Evolutionary conservation across 2,888 invertebrate genomes (phyloP).

Genomic region (Drosophila nr. fundita): DNA sequence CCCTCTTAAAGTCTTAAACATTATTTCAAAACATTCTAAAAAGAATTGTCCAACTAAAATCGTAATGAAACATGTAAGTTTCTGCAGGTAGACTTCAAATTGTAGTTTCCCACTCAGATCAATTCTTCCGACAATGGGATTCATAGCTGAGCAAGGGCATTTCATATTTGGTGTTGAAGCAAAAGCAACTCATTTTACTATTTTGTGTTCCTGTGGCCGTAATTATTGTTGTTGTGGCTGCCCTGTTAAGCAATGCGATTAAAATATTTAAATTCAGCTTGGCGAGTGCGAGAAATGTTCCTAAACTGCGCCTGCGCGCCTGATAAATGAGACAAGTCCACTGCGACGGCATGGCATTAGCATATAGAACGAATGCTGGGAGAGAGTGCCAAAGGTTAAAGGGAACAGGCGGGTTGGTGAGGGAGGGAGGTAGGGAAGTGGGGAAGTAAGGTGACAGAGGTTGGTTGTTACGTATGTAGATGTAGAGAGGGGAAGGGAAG

Average conservation of each 20-base stretch:
- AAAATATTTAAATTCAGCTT: slow-evolving; percentile 75
- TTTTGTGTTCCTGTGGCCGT: slow-evolving; percentile 18
- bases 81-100: background rate
- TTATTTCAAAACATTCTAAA: background rate
- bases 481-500: background rate
- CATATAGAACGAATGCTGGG: slow-evolving; percentile 59
- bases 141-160: slow-evolving; percentile 22
- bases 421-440: background rate
- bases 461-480: background rate
- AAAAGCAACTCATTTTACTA: background rate
- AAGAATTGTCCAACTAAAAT: background rate
- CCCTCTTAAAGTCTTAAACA: background rate
- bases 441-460: background rate
- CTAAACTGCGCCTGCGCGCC: slow-evolving; percentile 69
- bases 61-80: background rate
- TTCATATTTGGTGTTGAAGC: slow-evolving; percentile 9
- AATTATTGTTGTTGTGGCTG: slow-evolving; percentile 31
- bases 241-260: slow-evolving; percentile 67
- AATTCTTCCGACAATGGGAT: background rate
- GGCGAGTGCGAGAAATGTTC: slow-evolving; percentile 60
- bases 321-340: slow-evolving; percentile 75
- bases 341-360: slow-evolving; percentile 52
- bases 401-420: background rate
- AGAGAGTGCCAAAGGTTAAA: slow-evolving; percentile 3
- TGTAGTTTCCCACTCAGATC: background rate